These are phyloP conservation scores for Psittacula cyanocephala DNA, from an alignment of 2,113 vertebrate species.

Conservation along the genomic window DNA sequence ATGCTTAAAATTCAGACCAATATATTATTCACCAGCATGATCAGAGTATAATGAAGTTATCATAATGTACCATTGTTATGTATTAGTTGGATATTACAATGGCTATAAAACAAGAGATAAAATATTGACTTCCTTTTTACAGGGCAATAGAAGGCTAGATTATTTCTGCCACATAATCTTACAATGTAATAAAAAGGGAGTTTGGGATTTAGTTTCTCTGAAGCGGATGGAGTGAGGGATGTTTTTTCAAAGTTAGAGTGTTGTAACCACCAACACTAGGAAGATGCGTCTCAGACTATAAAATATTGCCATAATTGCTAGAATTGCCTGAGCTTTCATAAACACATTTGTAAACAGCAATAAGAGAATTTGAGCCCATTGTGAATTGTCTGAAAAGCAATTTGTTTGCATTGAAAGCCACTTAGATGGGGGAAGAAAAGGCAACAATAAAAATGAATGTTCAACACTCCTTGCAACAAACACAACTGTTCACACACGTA, in stretches of 20 bases:
- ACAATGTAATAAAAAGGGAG: slow-evolving; percentile 41
- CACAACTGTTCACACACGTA: neutral
- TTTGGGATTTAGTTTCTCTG: slow-evolving; percentile 36
- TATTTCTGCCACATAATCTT: slow-evolving; percentile 47
- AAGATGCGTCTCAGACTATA: slow-evolving; percentile 64
- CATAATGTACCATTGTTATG: slow-evolving; percentile 55
- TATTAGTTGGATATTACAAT: slow-evolving; percentile 47
- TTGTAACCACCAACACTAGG: neutral
- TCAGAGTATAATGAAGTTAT: slow-evolving; percentile 61
- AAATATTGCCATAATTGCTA: slow-evolving; percentile 58
- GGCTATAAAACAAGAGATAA: slow-evolving; percentile 59
- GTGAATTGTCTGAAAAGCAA: slow-evolving; percentile 62
- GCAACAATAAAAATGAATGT: slow-evolving; percentile 40
- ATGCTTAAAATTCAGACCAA: slow-evolving; percentile 42
- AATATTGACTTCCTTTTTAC: slow-evolving; percentile 60
- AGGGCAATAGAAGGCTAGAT: slow-evolving; percentile 42
- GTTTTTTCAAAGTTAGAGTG: neutral
- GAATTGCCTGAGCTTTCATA: slow-evolving; percentile 68
- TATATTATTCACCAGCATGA: slow-evolving; percentile 44
- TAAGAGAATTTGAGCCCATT: slow-evolving; percentile 61
- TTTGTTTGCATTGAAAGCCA: slow-evolving; percentile 49
- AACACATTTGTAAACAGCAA: slow-evolving; percentile 73
- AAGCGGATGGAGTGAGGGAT: slow-evolving; percentile 16
- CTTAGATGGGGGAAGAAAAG: slow-evolving; percentile 19
- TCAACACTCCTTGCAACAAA: slow-evolving; percentile 29